A percentile compares a stretch with the other conserved stretches of the same genome.
phyloP scores from a whole-genome alignment of 2,888 invertebrate genomes.

The Lasioglossum figueresi region DNA sequence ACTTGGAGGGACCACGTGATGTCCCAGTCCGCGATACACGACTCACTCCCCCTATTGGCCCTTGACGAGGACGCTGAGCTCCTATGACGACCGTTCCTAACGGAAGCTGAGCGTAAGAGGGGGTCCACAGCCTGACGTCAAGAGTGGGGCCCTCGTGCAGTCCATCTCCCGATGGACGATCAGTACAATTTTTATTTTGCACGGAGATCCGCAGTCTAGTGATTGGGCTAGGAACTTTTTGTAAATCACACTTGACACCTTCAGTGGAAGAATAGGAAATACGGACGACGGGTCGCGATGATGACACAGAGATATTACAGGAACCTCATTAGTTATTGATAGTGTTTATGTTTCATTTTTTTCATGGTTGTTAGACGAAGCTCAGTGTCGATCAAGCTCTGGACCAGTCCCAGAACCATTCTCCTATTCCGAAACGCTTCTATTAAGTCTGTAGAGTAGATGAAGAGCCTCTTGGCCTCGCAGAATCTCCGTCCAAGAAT shows the following conservation, averaged over 20 bases:
- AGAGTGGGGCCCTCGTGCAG: no score
- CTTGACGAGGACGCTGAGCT: no score
- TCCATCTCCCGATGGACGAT: no score
- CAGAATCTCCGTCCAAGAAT: neutral
- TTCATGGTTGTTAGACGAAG: no score
- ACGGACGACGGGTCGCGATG: neutral
- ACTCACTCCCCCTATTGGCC: no score
- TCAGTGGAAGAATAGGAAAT: neutral
- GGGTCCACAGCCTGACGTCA: no score
- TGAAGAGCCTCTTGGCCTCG: conserved; percentile 32
- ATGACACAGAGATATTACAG: neutral
- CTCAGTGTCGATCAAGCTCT: conserved; percentile 12
- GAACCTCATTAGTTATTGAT: neutral
- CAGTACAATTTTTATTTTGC: neutral
- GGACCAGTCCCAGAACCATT: conserved; percentile 7
- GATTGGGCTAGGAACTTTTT: neutral
- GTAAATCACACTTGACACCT: neutral
- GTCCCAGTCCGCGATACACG: no score
- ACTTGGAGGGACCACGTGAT: no score
- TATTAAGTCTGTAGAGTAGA: neutral
- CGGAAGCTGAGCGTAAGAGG: no score
- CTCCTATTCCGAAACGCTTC: neutral
- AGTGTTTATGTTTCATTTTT: neutral
- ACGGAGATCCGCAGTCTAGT: neutral
- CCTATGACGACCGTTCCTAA: no score